Evolutionary conservation across 2,797 vertebrate species (phyloP).

Genomic region (Enteromius treurensis): DNA sequence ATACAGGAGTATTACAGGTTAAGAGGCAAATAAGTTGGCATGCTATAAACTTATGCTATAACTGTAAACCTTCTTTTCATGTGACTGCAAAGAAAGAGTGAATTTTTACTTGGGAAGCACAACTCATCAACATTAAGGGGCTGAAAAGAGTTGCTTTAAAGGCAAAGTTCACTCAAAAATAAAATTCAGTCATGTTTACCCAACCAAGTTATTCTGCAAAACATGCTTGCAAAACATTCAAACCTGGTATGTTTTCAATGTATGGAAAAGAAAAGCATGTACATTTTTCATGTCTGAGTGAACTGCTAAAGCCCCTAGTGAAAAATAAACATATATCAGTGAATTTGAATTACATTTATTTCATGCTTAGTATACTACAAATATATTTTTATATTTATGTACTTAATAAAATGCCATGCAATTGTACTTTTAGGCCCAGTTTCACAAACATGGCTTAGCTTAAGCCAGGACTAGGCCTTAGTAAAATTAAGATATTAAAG

Average conservation of each 20-base stretch:
- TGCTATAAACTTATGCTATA: conserved; percentile 18
- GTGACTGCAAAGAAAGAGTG: conserved; percentile 50
- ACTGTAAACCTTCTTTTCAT: conserved; percentile 48
- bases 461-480: too few relatives aligned
- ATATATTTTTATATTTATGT: too few relatives aligned
- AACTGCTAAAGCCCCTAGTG: not conserved
- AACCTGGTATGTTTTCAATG: not conserved
- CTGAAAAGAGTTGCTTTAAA: not conserved
- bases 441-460: too few relatives aligned
- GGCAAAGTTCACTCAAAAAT: not conserved
- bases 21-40: conserved; percentile 64
- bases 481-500: too few relatives aligned
- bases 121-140: not conserved
- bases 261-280: not conserved
- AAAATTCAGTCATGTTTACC: not conserved
- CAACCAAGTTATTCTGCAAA: not conserved
- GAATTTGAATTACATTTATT: too few relatives aligned
- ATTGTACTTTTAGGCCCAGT: too few relatives aligned
- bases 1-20: not conserved
- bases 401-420: too few relatives aligned
- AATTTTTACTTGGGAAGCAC: not conserved
- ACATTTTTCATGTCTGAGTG: not conserved
- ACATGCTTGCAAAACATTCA: not conserved
- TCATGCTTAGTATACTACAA: too few relatives aligned
- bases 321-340: too few relatives aligned